Percentiles rank a stretch among this genome's conserved stretches.
These are phyloP conservation scores for Stratiomys singularior DNA, from an alignment of 2,888 invertebrate species.

Conservation along the genomic window DNA sequence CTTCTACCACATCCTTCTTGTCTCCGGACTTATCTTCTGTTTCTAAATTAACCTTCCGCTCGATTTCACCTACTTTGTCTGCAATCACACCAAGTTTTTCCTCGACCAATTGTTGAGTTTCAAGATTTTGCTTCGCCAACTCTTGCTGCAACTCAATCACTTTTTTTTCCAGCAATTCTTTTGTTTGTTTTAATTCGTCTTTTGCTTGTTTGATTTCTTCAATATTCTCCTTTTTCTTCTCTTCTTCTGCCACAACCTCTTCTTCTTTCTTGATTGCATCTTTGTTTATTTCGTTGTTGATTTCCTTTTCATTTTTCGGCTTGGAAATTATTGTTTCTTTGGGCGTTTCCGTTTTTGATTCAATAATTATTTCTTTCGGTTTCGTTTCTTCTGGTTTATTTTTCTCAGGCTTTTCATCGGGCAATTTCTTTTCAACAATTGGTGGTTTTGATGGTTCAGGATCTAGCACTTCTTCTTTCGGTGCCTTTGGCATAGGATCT, in stretches of 20 bases:
- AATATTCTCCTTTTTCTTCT: constrained; percentile 57
- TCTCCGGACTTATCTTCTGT: constrained; percentile 52
- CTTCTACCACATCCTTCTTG: constrained; percentile 66
- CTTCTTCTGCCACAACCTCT: constrained; percentile 62
- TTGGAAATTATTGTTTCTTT: neutral
- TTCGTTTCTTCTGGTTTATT: neutral
- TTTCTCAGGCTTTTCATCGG: neutral
- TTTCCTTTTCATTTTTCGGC: constrained; percentile 42
- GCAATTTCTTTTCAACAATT: neutral
- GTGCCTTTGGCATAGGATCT: constrained; percentile 41
- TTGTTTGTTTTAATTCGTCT: constrained; percentile 60
- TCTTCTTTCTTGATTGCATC: constrained; percentile 67
- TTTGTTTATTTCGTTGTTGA: constrained; percentile 59
- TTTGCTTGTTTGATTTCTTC: constrained; percentile 61
- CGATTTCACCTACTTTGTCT: constrained; percentile 67
- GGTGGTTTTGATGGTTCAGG: constrained; percentile 41
- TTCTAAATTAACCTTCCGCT: constrained; percentile 67
- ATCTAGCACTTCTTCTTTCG: constrained; percentile 35
- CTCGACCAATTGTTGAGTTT: constrained; percentile 59
- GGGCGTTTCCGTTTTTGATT: neutral
- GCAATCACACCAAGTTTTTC: constrained; percentile 61
- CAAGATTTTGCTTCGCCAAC: constrained; percentile 63
- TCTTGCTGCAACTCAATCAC: constrained; percentile 66
- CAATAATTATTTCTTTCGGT: neutral
- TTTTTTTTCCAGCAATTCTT: constrained; percentile 61